Conservation (phyloP, 2,888 invertebrate species). For the Didymodactylos carnosus region DNA sequence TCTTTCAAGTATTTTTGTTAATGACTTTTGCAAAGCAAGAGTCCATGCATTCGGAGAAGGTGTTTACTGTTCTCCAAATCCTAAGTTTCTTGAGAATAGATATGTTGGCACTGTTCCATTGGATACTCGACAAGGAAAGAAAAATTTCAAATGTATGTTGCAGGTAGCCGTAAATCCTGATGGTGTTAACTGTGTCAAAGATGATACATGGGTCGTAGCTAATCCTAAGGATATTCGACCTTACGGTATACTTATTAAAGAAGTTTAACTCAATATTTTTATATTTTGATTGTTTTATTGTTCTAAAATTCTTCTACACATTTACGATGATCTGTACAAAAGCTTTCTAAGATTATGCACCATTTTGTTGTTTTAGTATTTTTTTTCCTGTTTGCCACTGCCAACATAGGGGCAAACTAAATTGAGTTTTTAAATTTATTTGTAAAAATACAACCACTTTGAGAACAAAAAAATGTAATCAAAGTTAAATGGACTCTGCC, state of each 20-base stretch:
- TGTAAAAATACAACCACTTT: too few relatives aligned
- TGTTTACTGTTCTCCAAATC: background rate
- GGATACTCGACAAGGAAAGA: background rate
- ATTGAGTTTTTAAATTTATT: too few relatives aligned
- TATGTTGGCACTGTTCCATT: background rate
- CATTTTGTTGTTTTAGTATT: too few relatives aligned
- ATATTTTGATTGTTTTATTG: too few relatives aligned
- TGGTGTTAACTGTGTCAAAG: background rate
- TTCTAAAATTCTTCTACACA: too few relatives aligned
- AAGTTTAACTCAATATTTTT: background rate
- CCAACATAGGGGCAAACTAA: too few relatives aligned
- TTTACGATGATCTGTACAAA: too few relatives aligned
- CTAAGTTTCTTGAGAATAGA: background rate
- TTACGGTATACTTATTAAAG: background rate
- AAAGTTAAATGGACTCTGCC: too few relatives aligned
- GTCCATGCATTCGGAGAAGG: background rate
- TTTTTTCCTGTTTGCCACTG: too few relatives aligned
- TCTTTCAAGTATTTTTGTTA: background rate
- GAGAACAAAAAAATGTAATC: too few relatives aligned
- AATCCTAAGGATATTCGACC: background rate
- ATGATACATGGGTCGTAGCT: background rate
- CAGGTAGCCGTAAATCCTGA: background rate
- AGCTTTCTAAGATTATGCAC: too few relatives aligned
- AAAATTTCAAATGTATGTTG: background rate
- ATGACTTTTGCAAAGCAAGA: background rate